Conservation (phyloP, 2,888 invertebrate genomes). For the Parnassius mnemosyne region DNA sequence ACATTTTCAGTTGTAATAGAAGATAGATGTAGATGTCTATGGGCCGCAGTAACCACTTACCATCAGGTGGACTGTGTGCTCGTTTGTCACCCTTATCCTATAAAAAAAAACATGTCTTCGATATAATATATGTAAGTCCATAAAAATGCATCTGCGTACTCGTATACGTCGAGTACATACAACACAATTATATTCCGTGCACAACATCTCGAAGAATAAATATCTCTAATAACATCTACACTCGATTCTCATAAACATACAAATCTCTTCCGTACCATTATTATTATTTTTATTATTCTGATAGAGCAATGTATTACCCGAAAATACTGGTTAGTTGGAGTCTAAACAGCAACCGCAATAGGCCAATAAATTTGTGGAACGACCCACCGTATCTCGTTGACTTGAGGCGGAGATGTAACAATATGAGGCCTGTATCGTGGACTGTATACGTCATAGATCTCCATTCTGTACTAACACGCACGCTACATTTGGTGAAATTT, state of each 20-base stretch:
- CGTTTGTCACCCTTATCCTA: too few relatives aligned
- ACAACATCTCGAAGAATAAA: too few relatives aligned
- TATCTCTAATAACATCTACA: too few relatives aligned
- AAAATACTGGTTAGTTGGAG: slow-evolving; percentile 1
- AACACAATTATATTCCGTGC: too few relatives aligned
- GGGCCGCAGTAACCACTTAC: too few relatives aligned
- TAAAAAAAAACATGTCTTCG: too few relatives aligned
- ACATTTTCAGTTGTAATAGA: too few relatives aligned
- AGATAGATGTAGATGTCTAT: too few relatives aligned
- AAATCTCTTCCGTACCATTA: slow-evolving; percentile 11
- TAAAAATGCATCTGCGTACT: too few relatives aligned
- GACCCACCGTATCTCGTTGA: slow-evolving; percentile 25
- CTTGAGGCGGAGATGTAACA: slow-evolving; percentile 19
- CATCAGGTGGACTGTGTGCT: too few relatives aligned
- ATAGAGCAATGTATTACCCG: slow-evolving; percentile 19
- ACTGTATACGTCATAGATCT: slow-evolving; percentile 18
- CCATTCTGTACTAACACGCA: slow-evolving; percentile 18
- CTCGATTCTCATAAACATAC: neutral
- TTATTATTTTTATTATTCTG: slow-evolving; percentile 19
- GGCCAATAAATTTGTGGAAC: slow-evolving; percentile 24
- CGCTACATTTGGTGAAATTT: slow-evolving; percentile 42
- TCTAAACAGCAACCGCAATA: slow-evolving; percentile 26
- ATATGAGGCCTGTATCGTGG: slow-evolving; percentile 10
- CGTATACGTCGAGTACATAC: too few relatives aligned
- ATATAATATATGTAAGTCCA: too few relatives aligned